A percentile compares a stretch with the other conserved stretches of the same genome.
phyloP scores from a whole-genome alignment of 2,797 vertebrate species.

The Acipenser transmontanus region DNA sequence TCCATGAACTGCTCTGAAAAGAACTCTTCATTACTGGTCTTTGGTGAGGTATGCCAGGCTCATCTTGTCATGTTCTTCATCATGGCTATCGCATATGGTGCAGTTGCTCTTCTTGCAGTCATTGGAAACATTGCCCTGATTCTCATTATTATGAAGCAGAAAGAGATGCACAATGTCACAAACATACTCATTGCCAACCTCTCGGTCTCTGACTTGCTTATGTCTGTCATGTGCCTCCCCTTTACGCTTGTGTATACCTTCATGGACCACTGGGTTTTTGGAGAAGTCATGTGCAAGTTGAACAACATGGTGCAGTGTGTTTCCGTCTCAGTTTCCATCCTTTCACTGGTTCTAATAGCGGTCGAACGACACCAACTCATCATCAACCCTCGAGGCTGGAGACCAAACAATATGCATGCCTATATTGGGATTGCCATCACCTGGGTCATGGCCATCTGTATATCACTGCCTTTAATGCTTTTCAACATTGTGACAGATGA shows the following conservation, averaged over 20 bases:
- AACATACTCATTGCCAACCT: constrained; percentile 81
- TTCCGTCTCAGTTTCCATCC: constrained; percentile 74
- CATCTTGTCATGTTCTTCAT: constrained; percentile 39
- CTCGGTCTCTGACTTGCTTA: constrained; percentile 73
- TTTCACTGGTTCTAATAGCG: constrained; percentile 76
- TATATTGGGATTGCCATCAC: constrained; percentile 67
- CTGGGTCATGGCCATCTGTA: constrained; percentile 65
- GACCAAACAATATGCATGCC: constrained; percentile 70
- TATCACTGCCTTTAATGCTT: constrained; percentile 69
- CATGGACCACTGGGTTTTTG: constrained; percentile 84
- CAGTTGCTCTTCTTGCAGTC: constrained; percentile 71
- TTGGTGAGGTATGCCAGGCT: constrained; percentile 33
- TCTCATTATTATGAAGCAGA: constrained; percentile 69
- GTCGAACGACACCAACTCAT: constrained; percentile 77
- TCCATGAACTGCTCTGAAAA: constrained; percentile 28
- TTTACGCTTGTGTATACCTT: constrained; percentile 80
- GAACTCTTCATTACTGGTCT: constrained; percentile 26
- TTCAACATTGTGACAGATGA: constrained; percentile 67
- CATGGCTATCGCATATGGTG: constrained; percentile 72
- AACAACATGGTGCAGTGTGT: constrained; percentile 75
- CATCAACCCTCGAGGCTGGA: constrained; percentile 74
- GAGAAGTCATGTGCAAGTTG: constrained; percentile 74
- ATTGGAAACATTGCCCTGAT: constrained; percentile 74
- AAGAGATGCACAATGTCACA: constrained; percentile 78
- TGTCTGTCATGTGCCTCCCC: constrained; percentile 74